A percentile compares a stretch with the other conserved stretches of the same genome.
phyloP scores from a whole-genome alignment of 2,888 invertebrate genomes.

The Onthophagus sagittarius region DNA sequence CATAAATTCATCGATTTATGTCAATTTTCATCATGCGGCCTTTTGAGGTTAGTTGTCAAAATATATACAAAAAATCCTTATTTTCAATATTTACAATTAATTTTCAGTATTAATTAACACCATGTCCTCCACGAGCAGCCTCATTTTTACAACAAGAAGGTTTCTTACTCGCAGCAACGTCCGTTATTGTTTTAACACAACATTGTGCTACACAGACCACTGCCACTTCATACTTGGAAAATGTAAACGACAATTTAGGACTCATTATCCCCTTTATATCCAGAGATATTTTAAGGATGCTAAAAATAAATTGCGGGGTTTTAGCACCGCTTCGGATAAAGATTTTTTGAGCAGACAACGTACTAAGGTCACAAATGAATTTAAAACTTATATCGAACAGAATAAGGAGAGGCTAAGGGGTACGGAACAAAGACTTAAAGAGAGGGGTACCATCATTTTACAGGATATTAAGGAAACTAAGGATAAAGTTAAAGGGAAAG shows the following conservation, averaged over 20 bases:
- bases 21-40: neutral
- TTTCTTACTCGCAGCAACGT: conserved; percentile 10
- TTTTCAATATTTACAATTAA: conserved; percentile 1
- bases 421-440: conserved; percentile 56
- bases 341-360: conserved; percentile 20
- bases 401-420: conserved; percentile 59
- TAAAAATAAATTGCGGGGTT: conserved; percentile 7
- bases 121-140: conserved; percentile 14
- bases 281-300: conserved; percentile 17
- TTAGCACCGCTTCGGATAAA: conserved; percentile 27
- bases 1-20: neutral
- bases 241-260: conserved; percentile 5
- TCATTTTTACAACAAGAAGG: conserved; percentile 12
- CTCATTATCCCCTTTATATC: conserved; percentile 13
- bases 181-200: conserved; percentile 6
- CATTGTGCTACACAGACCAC: neutral
- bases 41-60: conserved; percentile 16
- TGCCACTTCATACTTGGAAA: conserved; percentile 9
- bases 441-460: conserved; percentile 60
- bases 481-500: conserved; percentile 65
- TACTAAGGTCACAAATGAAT: conserved; percentile 33
- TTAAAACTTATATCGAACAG: conserved; percentile 52
- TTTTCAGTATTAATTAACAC: neutral
- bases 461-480: conserved; percentile 70
- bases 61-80: neutral